phyloP scores from a whole-genome alignment of 2,888 invertebrate genomes.

The Cerceris ruficornis region DNA sequence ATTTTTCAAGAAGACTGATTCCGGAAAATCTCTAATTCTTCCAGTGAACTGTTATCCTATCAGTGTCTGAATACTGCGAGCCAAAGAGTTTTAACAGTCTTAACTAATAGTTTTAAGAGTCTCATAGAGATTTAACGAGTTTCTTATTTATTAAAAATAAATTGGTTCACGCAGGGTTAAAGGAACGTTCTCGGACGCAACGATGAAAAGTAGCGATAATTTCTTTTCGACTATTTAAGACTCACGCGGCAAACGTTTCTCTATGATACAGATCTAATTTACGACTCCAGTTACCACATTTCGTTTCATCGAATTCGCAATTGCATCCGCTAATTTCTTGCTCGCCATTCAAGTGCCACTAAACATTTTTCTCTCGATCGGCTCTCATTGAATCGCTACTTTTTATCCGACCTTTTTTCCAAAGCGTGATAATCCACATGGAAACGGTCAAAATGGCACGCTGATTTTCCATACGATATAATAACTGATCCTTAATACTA shows the following conservation, averaged over 20 bases:
- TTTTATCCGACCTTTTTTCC: neutral
- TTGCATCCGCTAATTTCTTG: conserved; percentile 34
- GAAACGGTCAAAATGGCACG: neutral
- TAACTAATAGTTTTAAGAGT: no score
- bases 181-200: neutral
- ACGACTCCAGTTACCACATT: conserved; percentile 28
- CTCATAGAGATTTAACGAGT: no score
- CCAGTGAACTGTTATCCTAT: no score
- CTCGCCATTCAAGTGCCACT: conserved; percentile 21
- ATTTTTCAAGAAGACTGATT: no score
- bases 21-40: neutral
- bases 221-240: conserved; percentile 12
- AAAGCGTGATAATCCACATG: no score
- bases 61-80: no score
- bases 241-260: conserved; percentile 15
- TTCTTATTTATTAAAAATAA: no score
- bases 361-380: neutral
- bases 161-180: neutral
- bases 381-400: neutral
- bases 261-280: conserved; percentile 44
- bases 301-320: conserved; percentile 17
- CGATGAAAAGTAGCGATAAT: conserved; percentile 27
- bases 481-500: conserved; percentile 16
- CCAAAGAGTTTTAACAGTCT: no score
- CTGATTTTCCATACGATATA: neutral